A percentile compares a stretch with the other conserved stretches of the same genome.
These are phyloP conservation scores for Gobiocypris rarus DNA, from an alignment of 2,113 vertebrate species.

Conservation along the genomic window DNA sequence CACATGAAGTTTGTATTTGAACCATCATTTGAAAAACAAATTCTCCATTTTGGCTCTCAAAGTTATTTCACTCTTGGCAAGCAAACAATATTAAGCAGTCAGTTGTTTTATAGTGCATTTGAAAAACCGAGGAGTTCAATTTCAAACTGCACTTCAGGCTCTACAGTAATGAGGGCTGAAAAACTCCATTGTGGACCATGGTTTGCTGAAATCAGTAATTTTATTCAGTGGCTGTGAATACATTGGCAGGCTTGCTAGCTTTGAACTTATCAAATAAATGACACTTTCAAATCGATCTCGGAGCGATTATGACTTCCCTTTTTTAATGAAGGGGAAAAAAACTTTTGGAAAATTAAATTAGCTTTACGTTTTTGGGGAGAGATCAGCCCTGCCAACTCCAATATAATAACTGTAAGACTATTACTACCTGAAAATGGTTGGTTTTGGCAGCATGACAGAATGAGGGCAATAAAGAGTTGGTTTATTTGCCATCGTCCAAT, in stretches of 20 bases:
- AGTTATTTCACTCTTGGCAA: constrained; percentile 42
- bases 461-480: constrained; percentile 61
- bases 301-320: constrained; percentile 63
- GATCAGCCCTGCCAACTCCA: constrained; percentile 68
- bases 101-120: constrained; percentile 53
- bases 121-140: constrained; percentile 4
- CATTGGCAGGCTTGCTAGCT: constrained; percentile 52
- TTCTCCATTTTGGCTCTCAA: constrained; percentile 23
- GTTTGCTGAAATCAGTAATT: constrained; percentile 47
- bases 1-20: neutral
- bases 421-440: constrained; percentile 77
- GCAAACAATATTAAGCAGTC: constrained; percentile 39
- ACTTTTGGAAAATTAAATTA: constrained; percentile 71
- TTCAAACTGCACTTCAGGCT: constrained; percentile 3
- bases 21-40: constrained; percentile 1
- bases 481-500: constrained; percentile 52
- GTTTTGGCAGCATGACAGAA: constrained; percentile 68
- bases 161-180: constrained; percentile 49
- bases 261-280: constrained; percentile 68
- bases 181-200: constrained; percentile 42
- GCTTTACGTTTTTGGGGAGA: constrained; percentile 58
- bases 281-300: constrained; percentile 63
- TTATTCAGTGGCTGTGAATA: constrained; percentile 53
- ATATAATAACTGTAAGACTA: constrained; percentile 76
- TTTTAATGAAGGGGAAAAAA: constrained; percentile 50